Conservation (phyloP, 2,888 invertebrate genomes). For the Phytoseiulus persimilis region DNA sequence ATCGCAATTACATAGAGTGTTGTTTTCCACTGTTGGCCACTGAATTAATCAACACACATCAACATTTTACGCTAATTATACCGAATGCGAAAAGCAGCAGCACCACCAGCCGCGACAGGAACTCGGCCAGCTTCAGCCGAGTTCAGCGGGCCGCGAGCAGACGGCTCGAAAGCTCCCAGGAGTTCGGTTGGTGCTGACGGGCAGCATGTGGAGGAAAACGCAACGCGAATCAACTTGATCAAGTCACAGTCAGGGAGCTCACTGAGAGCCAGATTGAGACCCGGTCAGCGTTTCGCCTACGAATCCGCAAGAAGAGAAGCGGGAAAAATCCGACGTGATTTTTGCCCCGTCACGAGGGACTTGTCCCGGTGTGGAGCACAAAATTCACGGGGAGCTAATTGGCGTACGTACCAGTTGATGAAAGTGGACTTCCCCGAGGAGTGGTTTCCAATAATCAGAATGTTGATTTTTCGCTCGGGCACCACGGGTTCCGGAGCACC, state of each 20-base stretch:
- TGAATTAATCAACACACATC: neutral
- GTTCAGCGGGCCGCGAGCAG: too few relatives aligned
- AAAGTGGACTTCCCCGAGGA: conserved; percentile 58
- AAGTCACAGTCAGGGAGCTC: too few relatives aligned
- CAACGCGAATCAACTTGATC: too few relatives aligned
- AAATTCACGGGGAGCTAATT: neutral
- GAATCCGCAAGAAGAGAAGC: neutral
- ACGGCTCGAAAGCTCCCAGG: too few relatives aligned
- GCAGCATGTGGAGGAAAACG: too few relatives aligned
- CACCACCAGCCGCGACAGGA: neutral
- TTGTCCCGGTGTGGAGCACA: neutral
- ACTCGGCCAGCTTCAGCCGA: too few relatives aligned
- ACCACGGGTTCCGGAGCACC: conserved; percentile 51
- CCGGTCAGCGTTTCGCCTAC: too few relatives aligned
- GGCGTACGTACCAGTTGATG: conserved; percentile 55
- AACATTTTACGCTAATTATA: neutral
- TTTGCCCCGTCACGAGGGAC: neutral
- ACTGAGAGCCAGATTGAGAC: too few relatives aligned
- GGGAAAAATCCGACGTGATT: neutral
- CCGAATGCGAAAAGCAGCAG: neutral
- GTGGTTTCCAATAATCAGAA: conserved; percentile 57
- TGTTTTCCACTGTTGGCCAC: neutral
- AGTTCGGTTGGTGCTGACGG: too few relatives aligned
- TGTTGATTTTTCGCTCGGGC: conserved; percentile 56
- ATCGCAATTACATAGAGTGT: neutral